phyloP scores from a whole-genome alignment of 2,797 vertebrate species.

The Selene dorsalis region DNA sequence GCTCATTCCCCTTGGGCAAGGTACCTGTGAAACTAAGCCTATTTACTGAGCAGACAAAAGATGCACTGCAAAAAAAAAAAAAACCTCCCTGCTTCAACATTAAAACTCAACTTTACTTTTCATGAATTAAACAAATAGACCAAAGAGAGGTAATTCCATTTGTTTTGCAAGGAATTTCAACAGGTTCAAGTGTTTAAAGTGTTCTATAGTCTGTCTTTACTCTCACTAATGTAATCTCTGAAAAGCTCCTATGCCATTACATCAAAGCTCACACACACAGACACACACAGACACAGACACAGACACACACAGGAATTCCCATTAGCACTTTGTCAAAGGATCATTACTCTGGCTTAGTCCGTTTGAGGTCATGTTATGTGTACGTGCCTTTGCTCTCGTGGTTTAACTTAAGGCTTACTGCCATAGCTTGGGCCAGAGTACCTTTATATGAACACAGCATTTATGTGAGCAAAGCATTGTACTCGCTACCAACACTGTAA shows the following conservation, averaged over 20 bases:
- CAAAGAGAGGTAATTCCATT: background rate
- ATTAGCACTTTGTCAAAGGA: conserved; percentile 68
- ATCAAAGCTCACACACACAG: conserved; percentile 37
- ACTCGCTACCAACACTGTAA: background rate
- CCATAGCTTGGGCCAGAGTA: background rate
- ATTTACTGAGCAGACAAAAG: conserved; percentile 33
- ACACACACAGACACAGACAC: conserved; percentile 30
- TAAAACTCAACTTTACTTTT: background rate
- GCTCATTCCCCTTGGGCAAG: conserved; percentile 22
- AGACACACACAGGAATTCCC: conserved; percentile 48
- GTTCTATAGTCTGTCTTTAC: conserved; percentile 46
- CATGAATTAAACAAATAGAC: background rate
- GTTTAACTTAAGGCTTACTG: background rate
- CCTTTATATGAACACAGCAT: background rate
- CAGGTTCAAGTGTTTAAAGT: background rate
- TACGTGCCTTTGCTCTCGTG: conserved; percentile 40
- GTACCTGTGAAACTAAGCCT: conserved; percentile 3
- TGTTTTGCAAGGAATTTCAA: background rate
- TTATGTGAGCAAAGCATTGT: conserved; percentile 5
- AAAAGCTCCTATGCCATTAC: conserved; percentile 59
- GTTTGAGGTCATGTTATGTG: conserved; percentile 64
- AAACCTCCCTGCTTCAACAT: background rate
- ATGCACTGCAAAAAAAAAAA: conserved; percentile 9
- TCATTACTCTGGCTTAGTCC: conserved; percentile 65
- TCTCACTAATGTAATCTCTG: conserved; percentile 51